Percentiles rank a stretch among this genome's conserved stretches.
These are phyloP conservation scores for Trichoplusia ni DNA, from an alignment of 1,140 invertebrate species.

Conservation along the genomic window DNA sequence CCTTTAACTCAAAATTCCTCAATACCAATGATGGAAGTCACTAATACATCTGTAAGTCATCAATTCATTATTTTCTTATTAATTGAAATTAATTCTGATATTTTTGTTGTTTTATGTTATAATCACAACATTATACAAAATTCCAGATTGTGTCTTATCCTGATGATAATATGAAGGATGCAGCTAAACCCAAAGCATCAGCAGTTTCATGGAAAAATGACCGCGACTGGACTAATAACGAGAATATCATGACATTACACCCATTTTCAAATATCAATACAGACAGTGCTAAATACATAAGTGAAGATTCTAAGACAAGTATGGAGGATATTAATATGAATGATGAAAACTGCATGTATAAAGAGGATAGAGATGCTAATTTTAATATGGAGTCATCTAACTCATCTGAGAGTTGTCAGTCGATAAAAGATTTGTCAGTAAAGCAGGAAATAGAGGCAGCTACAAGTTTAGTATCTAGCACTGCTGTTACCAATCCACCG, in stretches of 20 bases:
- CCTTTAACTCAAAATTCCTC: conserved; percentile 71
- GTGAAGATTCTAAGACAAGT: conserved; percentile 75
- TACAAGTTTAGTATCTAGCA: conserved; percentile 62
- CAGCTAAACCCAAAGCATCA: conserved; percentile 73
- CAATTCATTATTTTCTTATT: too few species aligned
- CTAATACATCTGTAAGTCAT: conserved; percentile 76
- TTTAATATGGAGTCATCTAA: conserved; percentile 79
- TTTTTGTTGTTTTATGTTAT: conserved; percentile 8
- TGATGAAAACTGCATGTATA: conserved; percentile 74
- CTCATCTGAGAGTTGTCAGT: conserved; percentile 76
- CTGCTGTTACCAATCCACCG: conserved; percentile 53
- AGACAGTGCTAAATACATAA: conserved; percentile 69
- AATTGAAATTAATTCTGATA: not conserved
- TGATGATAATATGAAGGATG: conserved; percentile 71
- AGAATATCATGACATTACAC: conserved; percentile 65
- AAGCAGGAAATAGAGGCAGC: conserved; percentile 64
- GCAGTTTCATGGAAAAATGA: conserved; percentile 72
- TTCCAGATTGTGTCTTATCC: conserved; percentile 75
- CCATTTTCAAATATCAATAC: conserved; percentile 65
- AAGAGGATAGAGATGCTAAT: conserved; percentile 74
- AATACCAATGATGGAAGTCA: conserved; percentile 77
- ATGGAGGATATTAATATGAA: conserved; percentile 72
- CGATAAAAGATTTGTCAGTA: conserved; percentile 66
- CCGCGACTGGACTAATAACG: conserved; percentile 68
- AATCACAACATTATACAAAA: conserved; percentile 5